Evolutionary conservation across 1,140 invertebrate species (phyloP).

Genomic region (Idris sp.): DNA sequence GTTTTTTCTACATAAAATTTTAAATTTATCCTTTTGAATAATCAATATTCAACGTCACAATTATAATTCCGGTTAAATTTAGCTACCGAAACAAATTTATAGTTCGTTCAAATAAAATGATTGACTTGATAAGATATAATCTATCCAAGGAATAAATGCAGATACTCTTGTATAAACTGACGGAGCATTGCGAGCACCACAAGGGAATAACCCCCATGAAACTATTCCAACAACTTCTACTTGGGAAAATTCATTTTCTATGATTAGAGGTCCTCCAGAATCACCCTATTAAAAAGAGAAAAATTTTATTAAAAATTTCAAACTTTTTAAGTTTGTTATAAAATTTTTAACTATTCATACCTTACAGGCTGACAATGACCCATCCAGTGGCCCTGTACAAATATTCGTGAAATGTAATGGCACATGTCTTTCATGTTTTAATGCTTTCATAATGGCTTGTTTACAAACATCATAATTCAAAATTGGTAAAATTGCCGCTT

Average conservation of each 20-base stretch:
- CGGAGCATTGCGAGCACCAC: constrained; percentile 80
- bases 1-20: too few species aligned
- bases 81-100: too few species aligned
- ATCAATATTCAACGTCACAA: too few species aligned
- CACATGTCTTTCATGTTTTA: constrained; percentile 67
- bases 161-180: constrained; percentile 86
- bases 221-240: constrained; percentile 82
- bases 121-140: too few species aligned
- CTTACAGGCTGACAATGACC: too few species aligned
- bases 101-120: too few species aligned
- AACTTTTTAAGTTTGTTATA: too few species aligned
- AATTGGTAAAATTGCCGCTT: constrained; percentile 75
- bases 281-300: constrained; percentile 79
- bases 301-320: too few species aligned
- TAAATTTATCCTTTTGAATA: too few species aligned
- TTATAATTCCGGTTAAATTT: too few species aligned
- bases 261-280: constrained; percentile 83
- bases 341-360: too few species aligned
- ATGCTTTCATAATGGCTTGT: constrained; percentile 56
- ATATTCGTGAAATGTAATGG: constrained; percentile 76
- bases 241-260: constrained; percentile 53
- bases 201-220: constrained; percentile 87
- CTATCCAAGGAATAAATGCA: constrained; percentile 79
- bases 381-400: constrained; percentile 79
- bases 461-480: constrained; percentile 73